Conservation (phyloP, 2,113 vertebrate genomes). For the Camelus bactrianus region DNA sequence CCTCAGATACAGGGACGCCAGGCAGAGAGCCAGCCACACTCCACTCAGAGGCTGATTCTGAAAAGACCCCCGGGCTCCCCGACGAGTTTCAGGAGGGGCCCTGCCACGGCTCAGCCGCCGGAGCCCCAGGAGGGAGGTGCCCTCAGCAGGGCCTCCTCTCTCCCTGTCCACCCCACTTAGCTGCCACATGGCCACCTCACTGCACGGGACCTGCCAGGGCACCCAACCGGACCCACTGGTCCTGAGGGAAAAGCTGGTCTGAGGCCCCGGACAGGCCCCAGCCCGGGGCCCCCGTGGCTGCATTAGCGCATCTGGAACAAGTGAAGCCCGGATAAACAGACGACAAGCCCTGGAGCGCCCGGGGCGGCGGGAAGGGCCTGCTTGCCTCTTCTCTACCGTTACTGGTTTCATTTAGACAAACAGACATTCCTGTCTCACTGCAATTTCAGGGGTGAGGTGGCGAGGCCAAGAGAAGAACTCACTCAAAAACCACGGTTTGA, state of each 20-base stretch:
- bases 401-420: background rate
- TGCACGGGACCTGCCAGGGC: rapidly evolving
- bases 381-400: background rate
- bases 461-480: background rate
- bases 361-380: rapidly evolving
- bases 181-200: rapidly evolving
- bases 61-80: background rate
- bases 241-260: background rate
- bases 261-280: background rate
- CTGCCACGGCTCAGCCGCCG: rapidly evolving
- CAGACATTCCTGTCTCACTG: background rate
- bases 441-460: background rate
- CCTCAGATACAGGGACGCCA: rapidly evolving
- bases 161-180: background rate
- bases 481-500: background rate
- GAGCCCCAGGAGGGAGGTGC: background rate
- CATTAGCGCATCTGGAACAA: rapidly evolving
- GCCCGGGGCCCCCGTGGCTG: rapidly evolving
- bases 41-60: background rate
- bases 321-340: background rate
- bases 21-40: too few species aligned
- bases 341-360: rapidly evolving
- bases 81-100: rapidly evolving
- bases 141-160: background rate
- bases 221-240: background rate